Conservation (phyloP, 1,140 invertebrate species). For the Mizuhopecten yessoensis region DNA sequence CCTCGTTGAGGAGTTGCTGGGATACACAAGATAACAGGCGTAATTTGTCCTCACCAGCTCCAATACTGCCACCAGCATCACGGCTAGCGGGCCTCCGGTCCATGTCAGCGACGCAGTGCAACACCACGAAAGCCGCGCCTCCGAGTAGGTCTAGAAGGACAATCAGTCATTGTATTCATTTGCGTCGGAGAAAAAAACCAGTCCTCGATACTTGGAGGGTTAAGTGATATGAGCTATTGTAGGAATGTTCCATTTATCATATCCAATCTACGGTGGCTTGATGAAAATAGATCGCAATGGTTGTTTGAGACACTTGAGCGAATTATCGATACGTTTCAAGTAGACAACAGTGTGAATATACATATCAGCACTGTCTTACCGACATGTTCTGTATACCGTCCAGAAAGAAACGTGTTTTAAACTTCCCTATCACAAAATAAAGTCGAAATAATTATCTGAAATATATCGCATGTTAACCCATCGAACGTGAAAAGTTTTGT, state of each 20-base stretch:
- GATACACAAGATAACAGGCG: constrained; percentile 14
- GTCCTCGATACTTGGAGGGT: constrained; percentile 12
- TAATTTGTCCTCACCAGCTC: constrained; percentile 21
- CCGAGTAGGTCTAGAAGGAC: neutral
- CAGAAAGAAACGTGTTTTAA: neutral
- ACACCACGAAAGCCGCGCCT: neutral
- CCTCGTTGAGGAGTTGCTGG: neutral
- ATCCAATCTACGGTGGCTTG: constrained; percentile 15
- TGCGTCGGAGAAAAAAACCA: neutral
- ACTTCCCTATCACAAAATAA: neutral
- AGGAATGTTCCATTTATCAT: constrained; percentile 34
- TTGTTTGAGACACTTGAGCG: constrained; percentile 2
- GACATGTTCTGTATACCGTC: neutral
- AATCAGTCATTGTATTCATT: constrained; percentile 39
- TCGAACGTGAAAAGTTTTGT: no score
- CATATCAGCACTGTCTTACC: neutral
- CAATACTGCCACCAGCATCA: neutral
- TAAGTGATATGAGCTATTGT: constrained; percentile 34
- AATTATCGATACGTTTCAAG: neutral
- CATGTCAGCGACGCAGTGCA: neutral
- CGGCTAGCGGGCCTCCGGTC: constrained; percentile 13
- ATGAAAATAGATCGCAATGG: constrained; percentile 1
- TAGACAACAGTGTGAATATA: neutral
- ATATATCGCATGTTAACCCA: no score
- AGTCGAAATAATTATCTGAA: no score